Evolutionary conservation across 1,140 invertebrate genomes (phyloP).

Genomic region (Brachionus plicatilis): DNA sequence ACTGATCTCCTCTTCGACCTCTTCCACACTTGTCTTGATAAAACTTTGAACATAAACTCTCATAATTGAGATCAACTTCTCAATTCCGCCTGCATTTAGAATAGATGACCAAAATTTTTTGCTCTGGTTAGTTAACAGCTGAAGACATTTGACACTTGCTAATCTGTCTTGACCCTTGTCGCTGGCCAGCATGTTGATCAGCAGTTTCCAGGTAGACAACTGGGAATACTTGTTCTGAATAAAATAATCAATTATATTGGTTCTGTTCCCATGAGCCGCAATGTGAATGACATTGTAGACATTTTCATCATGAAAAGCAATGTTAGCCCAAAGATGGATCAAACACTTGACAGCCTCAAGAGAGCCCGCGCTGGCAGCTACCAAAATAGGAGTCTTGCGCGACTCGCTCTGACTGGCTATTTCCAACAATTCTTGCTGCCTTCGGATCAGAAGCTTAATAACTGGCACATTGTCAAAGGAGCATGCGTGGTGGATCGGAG

Average conservation of each 20-base stretch:
- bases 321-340: constrained; percentile 48
- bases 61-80: not conserved
- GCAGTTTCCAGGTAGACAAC: constrained; percentile 51
- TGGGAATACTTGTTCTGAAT: constrained; percentile 49
- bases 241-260: constrained; percentile 53
- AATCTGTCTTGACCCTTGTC: constrained; percentile 43
- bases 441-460: constrained; percentile 49
- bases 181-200: constrained; percentile 48
- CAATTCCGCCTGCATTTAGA: constrained; percentile 48
- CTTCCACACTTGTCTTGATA: constrained; percentile 42
- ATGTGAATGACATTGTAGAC: constrained; percentile 52
- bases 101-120: constrained; percentile 51
- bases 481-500: constrained; percentile 54
- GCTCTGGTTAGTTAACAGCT: constrained; percentile 50
- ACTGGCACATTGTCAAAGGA: constrained; percentile 53
- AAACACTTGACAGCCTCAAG: constrained; percentile 51
- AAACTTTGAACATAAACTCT: constrained; percentile 43
- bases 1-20: constrained; percentile 41
- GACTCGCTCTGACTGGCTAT: constrained; percentile 45
- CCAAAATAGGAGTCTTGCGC: constrained; percentile 50
- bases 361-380: constrained; percentile 53
- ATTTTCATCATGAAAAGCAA: constrained; percentile 45
- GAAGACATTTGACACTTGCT: constrained; percentile 53
- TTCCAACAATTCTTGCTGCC: constrained; percentile 49
- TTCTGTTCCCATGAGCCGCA: constrained; percentile 51